These are phyloP conservation scores for Pachypanchax playfairii DNA, from an alignment of 2,113 vertebrate genomes.

Conservation along the genomic window DNA sequence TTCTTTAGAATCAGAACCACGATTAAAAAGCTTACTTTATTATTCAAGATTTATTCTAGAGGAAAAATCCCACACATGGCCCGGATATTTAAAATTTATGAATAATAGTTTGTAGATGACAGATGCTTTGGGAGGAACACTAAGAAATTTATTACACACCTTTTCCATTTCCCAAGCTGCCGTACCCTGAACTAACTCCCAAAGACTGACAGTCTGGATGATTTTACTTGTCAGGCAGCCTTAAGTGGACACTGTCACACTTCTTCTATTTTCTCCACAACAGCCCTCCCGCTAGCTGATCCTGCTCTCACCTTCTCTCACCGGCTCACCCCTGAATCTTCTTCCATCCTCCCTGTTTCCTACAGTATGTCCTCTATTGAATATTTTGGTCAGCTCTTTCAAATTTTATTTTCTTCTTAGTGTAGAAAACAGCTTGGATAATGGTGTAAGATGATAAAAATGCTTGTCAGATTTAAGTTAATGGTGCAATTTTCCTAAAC, in stretches of 20 bases:
- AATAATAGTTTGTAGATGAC: slow-evolving; percentile 14
- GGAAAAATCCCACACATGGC: slow-evolving; percentile 22
- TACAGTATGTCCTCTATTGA: slow-evolving; percentile 12
- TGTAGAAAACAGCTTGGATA: too few species aligned
- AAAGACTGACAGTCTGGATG: slow-evolving; percentile 65
- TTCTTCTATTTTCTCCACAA: slow-evolving; percentile 22
- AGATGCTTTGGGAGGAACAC: slow-evolving; percentile 15
- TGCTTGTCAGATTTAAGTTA: too few species aligned
- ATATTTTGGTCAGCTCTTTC: neutral
- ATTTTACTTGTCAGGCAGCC: slow-evolving; percentile 67
- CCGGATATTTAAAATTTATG: slow-evolving; percentile 25
- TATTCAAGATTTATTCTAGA: neutral
- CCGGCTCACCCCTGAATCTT: slow-evolving; percentile 14
- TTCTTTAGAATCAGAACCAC: too few species aligned
- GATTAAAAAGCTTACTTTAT: neutral
- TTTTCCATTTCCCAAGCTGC: slow-evolving; percentile 33
- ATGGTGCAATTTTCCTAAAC: too few species aligned
- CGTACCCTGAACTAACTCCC: slow-evolving; percentile 40
- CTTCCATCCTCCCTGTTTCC: slow-evolving; percentile 6
- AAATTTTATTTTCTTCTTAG: too few species aligned
- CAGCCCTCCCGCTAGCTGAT: slow-evolving; percentile 30
- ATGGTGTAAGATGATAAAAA: too few species aligned
- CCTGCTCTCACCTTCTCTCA: slow-evolving; percentile 32
- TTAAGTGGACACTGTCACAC: slow-evolving; percentile 68
- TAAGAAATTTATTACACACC: slow-evolving; percentile 38